Conservation (phyloP, 2,113 vertebrate species). For the Xerus inauris region DNA sequence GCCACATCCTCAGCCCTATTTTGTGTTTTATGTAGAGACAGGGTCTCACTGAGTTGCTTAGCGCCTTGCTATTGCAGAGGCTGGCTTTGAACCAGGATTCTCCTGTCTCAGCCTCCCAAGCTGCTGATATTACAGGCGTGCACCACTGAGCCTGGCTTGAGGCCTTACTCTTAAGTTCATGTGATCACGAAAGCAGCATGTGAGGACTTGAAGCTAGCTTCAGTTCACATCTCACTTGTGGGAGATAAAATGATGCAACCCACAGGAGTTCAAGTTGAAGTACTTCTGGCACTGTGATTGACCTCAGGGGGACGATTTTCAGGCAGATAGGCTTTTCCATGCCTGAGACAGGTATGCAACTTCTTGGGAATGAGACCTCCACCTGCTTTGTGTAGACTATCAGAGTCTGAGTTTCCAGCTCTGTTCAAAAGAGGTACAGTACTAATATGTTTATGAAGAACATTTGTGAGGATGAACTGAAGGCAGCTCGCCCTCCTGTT, state of each 20-base stretch:
- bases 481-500: background rate
- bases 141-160: too few relatives aligned
- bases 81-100: too few relatives aligned
- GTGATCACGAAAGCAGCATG: background rate
- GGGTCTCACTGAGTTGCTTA: too few relatives aligned
- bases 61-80: too few relatives aligned
- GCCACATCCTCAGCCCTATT: too few relatives aligned
- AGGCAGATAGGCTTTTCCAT: background rate
- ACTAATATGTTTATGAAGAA: background rate
- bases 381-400: background rate
- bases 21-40: too few relatives aligned
- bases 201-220: background rate
- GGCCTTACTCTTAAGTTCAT: background rate
- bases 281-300: background rate
- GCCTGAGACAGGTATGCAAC: background rate
- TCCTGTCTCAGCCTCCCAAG: too few relatives aligned
- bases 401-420: background rate
- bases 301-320: too few relatives aligned
- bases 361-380: background rate
- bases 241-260: background rate
- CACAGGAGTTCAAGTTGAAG: background rate
- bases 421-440: background rate
- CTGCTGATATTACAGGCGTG: too few relatives aligned
- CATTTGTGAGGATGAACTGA: background rate
- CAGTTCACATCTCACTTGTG: background rate